A percentile compares a stretch with the other conserved stretches of the same genome.
These are phyloP conservation scores for Drosophila kurseongensis DNA, from an alignment of 1,140 invertebrate species.

Conservation along the genomic window DNA sequence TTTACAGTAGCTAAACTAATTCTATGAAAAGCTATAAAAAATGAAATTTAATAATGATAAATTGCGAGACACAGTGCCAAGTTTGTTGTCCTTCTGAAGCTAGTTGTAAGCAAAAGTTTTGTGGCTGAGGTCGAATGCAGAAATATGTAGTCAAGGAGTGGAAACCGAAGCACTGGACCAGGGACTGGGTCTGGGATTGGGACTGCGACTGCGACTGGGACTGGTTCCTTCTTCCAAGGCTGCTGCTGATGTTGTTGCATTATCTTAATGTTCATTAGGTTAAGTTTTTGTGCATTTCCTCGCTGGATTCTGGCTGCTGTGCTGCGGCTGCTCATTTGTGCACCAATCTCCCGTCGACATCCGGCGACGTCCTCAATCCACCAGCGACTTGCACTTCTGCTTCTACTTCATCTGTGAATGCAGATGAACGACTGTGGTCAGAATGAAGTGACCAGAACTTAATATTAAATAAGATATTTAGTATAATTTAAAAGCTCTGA, in stretches of 20 bases:
- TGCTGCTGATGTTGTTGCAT: slow-evolving; percentile 68
- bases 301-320: slow-evolving; percentile 37
- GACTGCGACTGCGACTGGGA: slow-evolving; percentile 6
- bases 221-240: slow-evolving; percentile 10
- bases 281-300: slow-evolving; percentile 80
- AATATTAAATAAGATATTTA: neutral
- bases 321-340: slow-evolving; percentile 68
- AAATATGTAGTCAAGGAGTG: slow-evolving; percentile 46
- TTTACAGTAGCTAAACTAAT: neutral
- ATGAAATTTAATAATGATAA: neutral
- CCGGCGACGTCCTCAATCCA: slow-evolving; percentile 40
- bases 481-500: no score
- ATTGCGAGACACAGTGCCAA: slow-evolving; percentile 11
- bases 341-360: slow-evolving; percentile 74
- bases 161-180: slow-evolving; percentile 12
- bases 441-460: neutral
- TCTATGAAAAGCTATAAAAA: neutral
- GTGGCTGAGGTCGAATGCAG: slow-evolving; percentile 72
- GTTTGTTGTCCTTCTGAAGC: slow-evolving; percentile 27
- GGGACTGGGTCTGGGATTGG: slow-evolving; percentile 1
- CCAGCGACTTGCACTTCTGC: slow-evolving; percentile 27
- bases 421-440: neutral
- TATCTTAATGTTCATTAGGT: slow-evolving; percentile 83
- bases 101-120: slow-evolving; percentile 71
- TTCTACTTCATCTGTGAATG: slow-evolving; percentile 61